Evolutionary conservation across 2,797 vertebrate genomes (phyloP), one percentile per base, ranked within the genome.

Genomic region (Takifugu rubripes): DNA sequence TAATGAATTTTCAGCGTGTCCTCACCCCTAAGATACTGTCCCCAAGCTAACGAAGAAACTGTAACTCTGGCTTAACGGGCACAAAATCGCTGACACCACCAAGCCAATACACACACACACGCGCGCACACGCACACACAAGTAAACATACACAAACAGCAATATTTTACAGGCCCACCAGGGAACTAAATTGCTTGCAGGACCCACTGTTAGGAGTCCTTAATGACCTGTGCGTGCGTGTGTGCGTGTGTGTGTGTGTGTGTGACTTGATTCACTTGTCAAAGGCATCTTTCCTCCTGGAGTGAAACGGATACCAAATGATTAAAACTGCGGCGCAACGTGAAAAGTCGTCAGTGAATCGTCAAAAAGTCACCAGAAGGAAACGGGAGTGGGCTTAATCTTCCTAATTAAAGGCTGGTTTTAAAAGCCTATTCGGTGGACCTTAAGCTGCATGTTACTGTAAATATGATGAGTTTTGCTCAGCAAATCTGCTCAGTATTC

Each of bases 131-230:
- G 50, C 68, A 52, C 64, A 62, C 55, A 60, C 59, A 42, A 40
- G 50, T 29, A 50, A 56, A 58, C 46, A 48, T 25, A 47, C 56
- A 58, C 62, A 59, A 31, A 73, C 52, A 72, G 59, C 9, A 33
- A 55, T 81, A 79, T 81, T 87, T 86, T 84, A 88, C 59, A 17
- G 9, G 66, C 77, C 61, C 87, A 82, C 77, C 57, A 78, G 84
- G 86, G 84, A 88, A 60, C 79, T 74, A 86, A 89, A 88, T 54
- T 86, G 87, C 87, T 89, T 89, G 88, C 87, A 87, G 82, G 81
- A 89, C 84, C 86, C 75, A 85, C 81, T 79, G 64, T 64, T 66
- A 68, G 56, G 75, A 84, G 72, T 74, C 82, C 78, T 87, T 87
- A 87, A 87, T 87, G 83, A 85, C 67, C 79, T 66, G 56, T 59